A percentile compares a stretch with the other conserved stretches of the same genome.
Evolutionary conservation across 1,140 invertebrate species (phyloP).

Genomic region (Halyomorpha halys): DNA sequence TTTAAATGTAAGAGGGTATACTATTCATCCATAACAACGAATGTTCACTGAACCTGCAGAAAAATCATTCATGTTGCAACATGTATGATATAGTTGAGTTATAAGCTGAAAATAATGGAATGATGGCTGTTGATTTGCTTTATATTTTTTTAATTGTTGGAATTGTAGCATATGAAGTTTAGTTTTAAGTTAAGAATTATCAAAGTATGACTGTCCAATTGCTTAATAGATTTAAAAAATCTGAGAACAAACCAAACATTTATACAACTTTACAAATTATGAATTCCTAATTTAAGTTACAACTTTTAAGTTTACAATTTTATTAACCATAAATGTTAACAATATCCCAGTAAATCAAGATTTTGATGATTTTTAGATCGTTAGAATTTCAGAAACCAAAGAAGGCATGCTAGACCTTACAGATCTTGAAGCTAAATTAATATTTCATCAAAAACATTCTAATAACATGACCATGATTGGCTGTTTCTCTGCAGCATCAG

Average conservation of each 20-base stretch:
- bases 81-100: neutral
- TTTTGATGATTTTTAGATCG: slow-evolving; percentile 45
- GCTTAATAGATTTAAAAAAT: neutral
- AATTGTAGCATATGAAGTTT: too few relatives aligned
- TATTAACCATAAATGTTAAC: slow-evolving; percentile 3
- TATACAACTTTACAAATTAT: too few relatives aligned
- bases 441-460: slow-evolving; percentile 42
- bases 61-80: neutral
- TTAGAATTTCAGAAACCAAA: slow-evolving; percentile 63
- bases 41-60: too few relatives aligned
- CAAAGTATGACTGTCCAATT: neutral
- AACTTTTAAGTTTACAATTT: neutral
- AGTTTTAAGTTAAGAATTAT: too few relatives aligned
- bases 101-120: neutral
- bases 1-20: too few relatives aligned
- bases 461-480: slow-evolving; percentile 58
- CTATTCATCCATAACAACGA: too few relatives aligned
- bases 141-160: too few relatives aligned
- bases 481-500: slow-evolving; percentile 78
- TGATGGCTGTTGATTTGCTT: neutral
- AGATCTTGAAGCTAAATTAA: slow-evolving; percentile 62
- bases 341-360: too few relatives aligned
- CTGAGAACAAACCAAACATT: too few relatives aligned
- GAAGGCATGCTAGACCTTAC: slow-evolving; percentile 68
- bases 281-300: neutral